Evolutionary conservation across 2,797 vertebrate genomes (phyloP).

Genomic region (Amphiprion clarkii): DNA sequence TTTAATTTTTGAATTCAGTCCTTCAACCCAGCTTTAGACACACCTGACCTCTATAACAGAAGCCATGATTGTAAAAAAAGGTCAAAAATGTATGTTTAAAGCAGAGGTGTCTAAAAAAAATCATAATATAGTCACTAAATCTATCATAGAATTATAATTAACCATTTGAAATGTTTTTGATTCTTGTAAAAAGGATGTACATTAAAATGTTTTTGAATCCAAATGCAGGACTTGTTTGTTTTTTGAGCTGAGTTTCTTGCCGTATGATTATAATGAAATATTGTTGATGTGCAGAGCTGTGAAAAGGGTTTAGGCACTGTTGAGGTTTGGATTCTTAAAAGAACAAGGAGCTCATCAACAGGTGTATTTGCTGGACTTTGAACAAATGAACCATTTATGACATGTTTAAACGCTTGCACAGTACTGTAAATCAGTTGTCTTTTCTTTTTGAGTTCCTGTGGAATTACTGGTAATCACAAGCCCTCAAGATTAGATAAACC

Average conservation of each 20-base stretch:
- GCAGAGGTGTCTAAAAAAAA: slow-evolving; percentile 24
- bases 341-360: not conserved
- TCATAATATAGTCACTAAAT: slow-evolving; percentile 11
- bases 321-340: not conserved
- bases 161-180: slow-evolving; percentile 63
- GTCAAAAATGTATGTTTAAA: slow-evolving; percentile 17
- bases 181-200: slow-evolving; percentile 64
- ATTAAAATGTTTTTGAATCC: slow-evolving; percentile 69
- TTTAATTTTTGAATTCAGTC: slow-evolving; percentile 10
- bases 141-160: slow-evolving; percentile 22
- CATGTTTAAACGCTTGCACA: not conserved
- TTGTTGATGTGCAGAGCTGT: not conserved
- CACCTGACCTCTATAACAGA: slow-evolving; percentile 45
- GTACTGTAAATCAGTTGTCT: not conserved
- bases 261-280: not conserved
- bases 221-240: slow-evolving; percentile 4
- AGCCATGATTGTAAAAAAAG: slow-evolving; percentile 50
- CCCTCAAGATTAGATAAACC: not conserved
- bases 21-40: slow-evolving; percentile 51
- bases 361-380: not conserved
- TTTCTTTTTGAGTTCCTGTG: not conserved
- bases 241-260: not conserved
- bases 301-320: not conserved
- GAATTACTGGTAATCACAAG: not conserved
- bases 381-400: not conserved